Evolutionary conservation across 1,140 invertebrate genomes (phyloP).

Genomic region (Eupeodes corollae): DNA sequence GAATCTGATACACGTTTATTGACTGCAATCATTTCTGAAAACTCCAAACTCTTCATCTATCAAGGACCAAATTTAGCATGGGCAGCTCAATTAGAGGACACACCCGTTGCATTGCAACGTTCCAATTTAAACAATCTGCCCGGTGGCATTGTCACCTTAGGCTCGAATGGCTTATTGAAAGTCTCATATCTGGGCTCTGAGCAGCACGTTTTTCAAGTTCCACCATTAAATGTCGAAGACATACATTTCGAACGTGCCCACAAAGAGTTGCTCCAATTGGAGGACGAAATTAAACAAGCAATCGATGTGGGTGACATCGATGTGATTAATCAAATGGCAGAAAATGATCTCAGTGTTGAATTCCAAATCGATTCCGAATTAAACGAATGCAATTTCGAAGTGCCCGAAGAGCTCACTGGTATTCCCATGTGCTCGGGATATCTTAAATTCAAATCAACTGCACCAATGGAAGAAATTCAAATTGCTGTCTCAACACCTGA

Average conservation of each 20-base stretch:
- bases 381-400: conserved; percentile 20
- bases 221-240: conserved; percentile 23
- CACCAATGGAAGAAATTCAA: conserved; percentile 25
- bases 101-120: conserved; percentile 30
- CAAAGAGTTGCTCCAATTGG: conserved; percentile 30
- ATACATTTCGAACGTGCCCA: conserved; percentile 28
- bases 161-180: conserved; percentile 18
- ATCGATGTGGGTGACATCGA: conserved; percentile 30
- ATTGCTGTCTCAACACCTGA: conserved; percentile 16
- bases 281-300: conserved; percentile 34
- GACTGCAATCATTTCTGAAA: conserved; percentile 46
- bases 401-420: conserved; percentile 19
- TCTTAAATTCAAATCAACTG: conserved; percentile 17
- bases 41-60: conserved; percentile 54
- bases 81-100: conserved; percentile 50
- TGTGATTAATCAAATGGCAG: conserved; percentile 24
- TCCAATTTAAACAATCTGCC: conserved; percentile 27
- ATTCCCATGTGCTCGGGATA: conserved; percentile 17
- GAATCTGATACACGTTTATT: conserved; percentile 46
- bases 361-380: conserved; percentile 17
- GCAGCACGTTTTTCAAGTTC: conserved; percentile 31
- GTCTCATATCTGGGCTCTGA: conserved; percentile 33
- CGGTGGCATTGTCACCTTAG: conserved; percentile 26
- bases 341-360: conserved; percentile 23
- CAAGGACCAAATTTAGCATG: conserved; percentile 59